Evolutionary conservation across 2,888 invertebrate species (phyloP), one percentile per base, ranked within the genome.

Genomic region (Cistogaster globosa): DNA sequence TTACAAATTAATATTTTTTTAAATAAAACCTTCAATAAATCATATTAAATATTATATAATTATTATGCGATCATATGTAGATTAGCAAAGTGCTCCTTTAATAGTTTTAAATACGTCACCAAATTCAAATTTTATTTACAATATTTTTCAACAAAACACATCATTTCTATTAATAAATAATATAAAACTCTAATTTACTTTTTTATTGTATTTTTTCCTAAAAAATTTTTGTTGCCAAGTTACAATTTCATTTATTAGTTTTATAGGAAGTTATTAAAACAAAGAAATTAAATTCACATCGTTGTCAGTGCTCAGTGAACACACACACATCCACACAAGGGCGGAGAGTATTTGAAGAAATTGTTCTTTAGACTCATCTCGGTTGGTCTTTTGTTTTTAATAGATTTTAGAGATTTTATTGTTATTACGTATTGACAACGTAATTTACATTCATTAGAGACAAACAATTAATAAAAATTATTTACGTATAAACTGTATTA

Each of bases 331-430:
- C n/a, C 45, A 32, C 26, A 26, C 26, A 26, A 2, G 16, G 38
- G 38, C 1, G 0, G 20, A 16, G 51, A 14, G 62, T 26, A 22
- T 74, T 36, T n/a, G 22, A 62, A 20, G 18, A 67, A 51, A 20
- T 32, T 55, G 69, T 55, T 71, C 69, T 78, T 78, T 78, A 63
- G 78, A 71, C 77, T 78, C 78, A 45, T 55, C 60, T 69, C 45
- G 14, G 60, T 55, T 63, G 68, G 53, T 62, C 48, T 58, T 45
- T 60, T 51, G 16, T 32, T 32, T 32, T 32, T 6, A 32, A 32
- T 32, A 32, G 32, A 32, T 32, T 32, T 32, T 67, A 48, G n/a
- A 18, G 22, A 18, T 71, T n/a, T 18, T 32, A 58, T 38, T 36
- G 42, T 36, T 36, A 53, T 68, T 68, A 69, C 42, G 58, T 77